A percentile compares a stretch with the other conserved stretches of the same genome.
Conservation (phyloP, 1,140 invertebrate species). For the Pseudomyrmex cubaensis region DNA sequence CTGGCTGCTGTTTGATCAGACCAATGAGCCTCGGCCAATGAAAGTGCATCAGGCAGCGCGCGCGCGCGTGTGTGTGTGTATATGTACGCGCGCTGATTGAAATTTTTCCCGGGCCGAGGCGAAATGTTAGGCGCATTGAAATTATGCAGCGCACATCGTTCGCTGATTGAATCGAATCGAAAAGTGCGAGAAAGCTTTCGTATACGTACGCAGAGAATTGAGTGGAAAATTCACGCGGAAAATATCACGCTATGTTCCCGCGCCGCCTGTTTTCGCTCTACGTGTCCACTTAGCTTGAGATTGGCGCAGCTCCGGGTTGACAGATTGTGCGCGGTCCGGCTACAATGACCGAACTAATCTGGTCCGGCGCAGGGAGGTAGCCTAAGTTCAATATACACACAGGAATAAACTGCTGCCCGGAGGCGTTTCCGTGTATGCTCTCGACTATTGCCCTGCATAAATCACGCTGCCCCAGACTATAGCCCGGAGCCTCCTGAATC, state of each 20-base stretch:
- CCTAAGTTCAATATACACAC: conserved; percentile 79
- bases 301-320: conserved; percentile 71
- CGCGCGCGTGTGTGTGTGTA: too few species aligned
- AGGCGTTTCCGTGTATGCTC: conserved; percentile 72
- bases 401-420: conserved; percentile 73
- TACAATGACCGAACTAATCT: conserved; percentile 81
- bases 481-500: conserved; percentile 41
- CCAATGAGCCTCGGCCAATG: conserved; percentile 58
- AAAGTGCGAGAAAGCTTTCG: too few species aligned
- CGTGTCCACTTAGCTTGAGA: conserved; percentile 59
- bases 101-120: conserved; percentile 5
- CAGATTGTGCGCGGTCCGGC: conserved; percentile 72
- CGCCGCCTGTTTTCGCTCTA: conserved; percentile 45
- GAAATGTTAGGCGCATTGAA: conserved; percentile 44
- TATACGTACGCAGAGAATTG: not conserved
- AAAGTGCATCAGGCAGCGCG: conserved; percentile 36
- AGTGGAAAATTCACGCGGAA: conserved; percentile 46
- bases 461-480: conserved; percentile 64
- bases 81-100: conserved; percentile 5
- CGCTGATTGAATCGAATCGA: conserved; percentile 26
- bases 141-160: conserved; percentile 28
- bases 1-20: conserved; percentile 54
- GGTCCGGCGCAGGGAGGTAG: conserved; percentile 73
- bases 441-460: conserved; percentile 77
- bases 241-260: conserved; percentile 6